A percentile compares a stretch with the other conserved stretches of the same genome.
Evolutionary conservation across 2,113 vertebrate species (phyloP).

Genomic region (Xenopus tropicalis): UCB_Xtro_10.0 CM004443.2:128421001-128421500

Average conservation of each 20-base stretch:
- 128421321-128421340: slow-evolving; percentile 62
- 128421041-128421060: neutral
- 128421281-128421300: slow-evolving; percentile 52
- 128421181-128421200: slow-evolving; percentile 30
- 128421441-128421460: slow-evolving; percentile 78
- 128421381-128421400: slow-evolving; percentile 60
- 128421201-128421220: neutral
- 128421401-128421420: slow-evolving; percentile 80
- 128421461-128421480: slow-evolving; percentile 67
- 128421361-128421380: slow-evolving; percentile 68
- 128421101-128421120: slow-evolving; percentile 40
- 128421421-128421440: slow-evolving; percentile 78
- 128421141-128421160: slow-evolving; percentile 19
- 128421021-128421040: too few species aligned
- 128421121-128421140: neutral
- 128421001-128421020: too few species aligned
- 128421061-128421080: slow-evolving; percentile 23
- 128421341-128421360: slow-evolving; percentile 59
- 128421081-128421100: slow-evolving; percentile 40
- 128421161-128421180: slow-evolving; percentile 8
- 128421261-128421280: slow-evolving; percentile 49
- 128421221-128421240: slow-evolving; percentile 28
- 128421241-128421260: slow-evolving; percentile 45
- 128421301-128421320: slow-evolving; percentile 57
- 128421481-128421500: slow-evolving; percentile 62